A percentile compares a stretch with the other conserved stretches of the same genome.
Conservation (phyloP, 1,140 invertebrate genomes). For the Mya arenaria region DNA sequence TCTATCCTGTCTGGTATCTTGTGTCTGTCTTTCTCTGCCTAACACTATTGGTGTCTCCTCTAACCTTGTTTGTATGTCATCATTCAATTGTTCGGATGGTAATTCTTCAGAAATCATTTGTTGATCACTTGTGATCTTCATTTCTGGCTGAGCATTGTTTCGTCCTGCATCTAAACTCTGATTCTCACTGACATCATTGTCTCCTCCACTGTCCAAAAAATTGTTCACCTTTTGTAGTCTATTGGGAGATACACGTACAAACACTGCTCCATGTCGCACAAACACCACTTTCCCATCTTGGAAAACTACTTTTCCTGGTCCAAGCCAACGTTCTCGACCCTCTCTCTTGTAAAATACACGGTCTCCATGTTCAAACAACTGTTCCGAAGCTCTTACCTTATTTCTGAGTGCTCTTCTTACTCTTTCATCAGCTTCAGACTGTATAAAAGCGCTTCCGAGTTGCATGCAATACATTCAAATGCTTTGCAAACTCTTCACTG, state of each 20-base stretch:
- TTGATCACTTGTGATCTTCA: not conserved
- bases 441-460: conserved; percentile 48
- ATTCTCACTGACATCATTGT: not conserved
- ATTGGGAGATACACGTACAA: conserved; percentile 54
- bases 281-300: conserved; percentile 58
- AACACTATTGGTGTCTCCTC: too few species aligned
- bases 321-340: conserved; percentile 46
- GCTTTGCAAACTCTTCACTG: conserved; percentile 52
- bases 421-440: conserved; percentile 51
- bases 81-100: conserved; percentile 1
- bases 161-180: conserved; percentile 7
- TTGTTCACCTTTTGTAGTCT: conserved; percentile 44
- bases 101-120: conserved; percentile 23
- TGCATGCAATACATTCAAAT: conserved; percentile 56
- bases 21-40: not conserved
- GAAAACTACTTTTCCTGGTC: conserved; percentile 47
- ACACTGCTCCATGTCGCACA: conserved; percentile 58
- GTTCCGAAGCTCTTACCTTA: conserved; percentile 58
- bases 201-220: conserved; percentile 16
- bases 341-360: conserved; percentile 59
- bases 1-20: conserved; percentile 11
- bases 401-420: conserved; percentile 44
- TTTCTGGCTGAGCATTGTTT: not conserved
- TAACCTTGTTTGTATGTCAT: conserved; percentile 4
- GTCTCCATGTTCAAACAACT: conserved; percentile 56